Evolutionary conservation across 2,113 vertebrate species (phyloP), one percentile per base, ranked within the genome.

Genomic region (Trematocara unimaculatum): DNA sequence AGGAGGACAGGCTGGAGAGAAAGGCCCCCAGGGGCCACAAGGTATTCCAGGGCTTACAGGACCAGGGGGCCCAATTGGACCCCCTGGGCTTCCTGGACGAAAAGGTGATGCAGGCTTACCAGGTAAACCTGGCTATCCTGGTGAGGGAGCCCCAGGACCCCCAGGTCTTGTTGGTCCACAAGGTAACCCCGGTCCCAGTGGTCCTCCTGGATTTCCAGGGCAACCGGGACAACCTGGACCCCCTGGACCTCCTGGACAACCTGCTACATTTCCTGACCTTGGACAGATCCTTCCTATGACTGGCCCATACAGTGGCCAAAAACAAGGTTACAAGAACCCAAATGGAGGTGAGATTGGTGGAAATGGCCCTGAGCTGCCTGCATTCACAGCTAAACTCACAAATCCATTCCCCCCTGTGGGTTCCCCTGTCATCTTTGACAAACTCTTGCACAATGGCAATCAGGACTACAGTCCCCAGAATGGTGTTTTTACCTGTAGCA

Each of bases 391-490:
- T 0, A 97, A 98, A 95, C 97, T 99, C 54, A 98, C 97, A 1
- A 97, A 97, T 2, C 98, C 98, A 0, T 99, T 98, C 85, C 99
- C 99, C 42, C 97, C 96, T 0, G 97, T 99, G 1, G 98, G 98
- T 29, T 97, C 97, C 10, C 98, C 99, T 0, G 95, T 99, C 13
- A 95, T 98, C 92, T 99, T 99, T 5, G 98, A 99, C 96, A 98
- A 98, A 93, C 95, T 99, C 55, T 95, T 99, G 47, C 97, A 99
- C 93, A 99, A 99, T 0, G 97, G 98, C 79, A 97, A 98, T 62
- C 98, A 99, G 90, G 97, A 99, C 96, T 99, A 99, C 96, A 99
- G 97, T 86, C 97, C 97, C 1, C 97, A 98, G 94, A 99, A 95
- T 0, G 99, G 99, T 29, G 87, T 99, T 91, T 99, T 99, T 92